Evolutionary conservation across 2,888 invertebrate species (phyloP).

Genomic region (Smittia sp.): DNA sequence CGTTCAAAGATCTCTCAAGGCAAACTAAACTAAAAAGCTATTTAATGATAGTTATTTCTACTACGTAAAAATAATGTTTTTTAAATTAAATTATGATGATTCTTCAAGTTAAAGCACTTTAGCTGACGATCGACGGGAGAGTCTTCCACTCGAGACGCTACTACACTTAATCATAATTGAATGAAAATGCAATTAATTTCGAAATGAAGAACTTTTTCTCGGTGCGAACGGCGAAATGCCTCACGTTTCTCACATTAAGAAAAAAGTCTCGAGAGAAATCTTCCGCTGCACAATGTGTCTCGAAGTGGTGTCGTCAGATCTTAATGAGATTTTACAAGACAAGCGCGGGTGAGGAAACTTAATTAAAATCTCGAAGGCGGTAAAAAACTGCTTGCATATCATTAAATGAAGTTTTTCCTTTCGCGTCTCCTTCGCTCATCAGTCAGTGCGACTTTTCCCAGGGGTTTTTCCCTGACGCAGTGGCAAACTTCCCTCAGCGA

Average conservation of each 20-base stretch:
- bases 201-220: not conserved
- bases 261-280: not conserved
- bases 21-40: slow-evolving; percentile 7
- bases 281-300: not conserved
- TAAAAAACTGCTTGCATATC: slow-evolving; percentile 17
- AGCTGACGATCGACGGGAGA: not conserved
- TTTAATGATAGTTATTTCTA: not conserved
- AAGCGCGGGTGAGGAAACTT: slow-evolving; percentile 5
- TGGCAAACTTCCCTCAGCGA: too few relatives aligned
- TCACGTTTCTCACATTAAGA: not conserved
- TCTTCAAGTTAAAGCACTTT: not conserved
- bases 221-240: not conserved
- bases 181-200: slow-evolving; percentile 18
- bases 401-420: not conserved
- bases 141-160: not conserved
- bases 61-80: not conserved
- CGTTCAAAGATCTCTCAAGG: not conserved
- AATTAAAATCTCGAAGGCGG: not conserved
- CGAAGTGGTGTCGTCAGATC: not conserved
- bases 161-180: slow-evolving; percentile 18
- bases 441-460: not conserved
- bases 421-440: not conserved
- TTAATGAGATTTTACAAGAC: slow-evolving; percentile 11
- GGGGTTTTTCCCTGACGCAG: not conserved
- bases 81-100: slow-evolving; percentile 15